Conservation (phyloP, 2,888 invertebrate species). For the Notodonta dromedarius region DNA sequence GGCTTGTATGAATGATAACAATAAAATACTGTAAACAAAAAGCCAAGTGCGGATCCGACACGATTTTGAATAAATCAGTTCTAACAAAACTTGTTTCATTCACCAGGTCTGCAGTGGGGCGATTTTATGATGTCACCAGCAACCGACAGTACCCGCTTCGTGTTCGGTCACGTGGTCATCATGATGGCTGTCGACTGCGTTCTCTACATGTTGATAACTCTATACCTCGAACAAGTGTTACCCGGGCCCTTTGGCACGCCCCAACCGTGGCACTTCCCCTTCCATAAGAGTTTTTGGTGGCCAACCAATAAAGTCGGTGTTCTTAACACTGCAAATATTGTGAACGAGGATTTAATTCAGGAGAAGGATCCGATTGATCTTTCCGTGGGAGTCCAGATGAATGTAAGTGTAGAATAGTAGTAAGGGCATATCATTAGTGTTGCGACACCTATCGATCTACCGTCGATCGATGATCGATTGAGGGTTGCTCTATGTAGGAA, state of each 20-base stretch:
- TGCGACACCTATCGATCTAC: too few species aligned
- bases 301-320: constrained; percentile 33
- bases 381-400: constrained; percentile 75
- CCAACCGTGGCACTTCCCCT: constrained; percentile 91
- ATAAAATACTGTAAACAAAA: constrained; percentile 7
- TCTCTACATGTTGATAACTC: constrained; percentile 89
- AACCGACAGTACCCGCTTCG: constrained; percentile 86
- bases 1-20: constrained; percentile 1
- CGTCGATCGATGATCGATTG: too few species aligned
- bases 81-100: neutral
- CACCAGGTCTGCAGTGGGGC: constrained; percentile 85
- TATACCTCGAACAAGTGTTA: constrained; percentile 93
- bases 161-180: constrained; percentile 88
- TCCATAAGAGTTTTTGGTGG: constrained; percentile 85
- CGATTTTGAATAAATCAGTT: too few species aligned
- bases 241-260: constrained; percentile 95
- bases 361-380: constrained; percentile 79
- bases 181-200: constrained; percentile 89
- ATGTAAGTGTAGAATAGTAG: constrained; percentile 52
- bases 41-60: neutral
- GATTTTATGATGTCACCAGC: constrained; percentile 86
- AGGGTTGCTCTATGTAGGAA: too few species aligned
- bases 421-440: too few species aligned
- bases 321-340: constrained; percentile 25
- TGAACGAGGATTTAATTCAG: constrained; percentile 49